Percentiles rank a stretch among this genome's conserved stretches.
These are phyloP conservation scores for Scrobipalpa atriplicella DNA, from an alignment of 2,888 invertebrate species.

Conservation along the genomic window DNA sequence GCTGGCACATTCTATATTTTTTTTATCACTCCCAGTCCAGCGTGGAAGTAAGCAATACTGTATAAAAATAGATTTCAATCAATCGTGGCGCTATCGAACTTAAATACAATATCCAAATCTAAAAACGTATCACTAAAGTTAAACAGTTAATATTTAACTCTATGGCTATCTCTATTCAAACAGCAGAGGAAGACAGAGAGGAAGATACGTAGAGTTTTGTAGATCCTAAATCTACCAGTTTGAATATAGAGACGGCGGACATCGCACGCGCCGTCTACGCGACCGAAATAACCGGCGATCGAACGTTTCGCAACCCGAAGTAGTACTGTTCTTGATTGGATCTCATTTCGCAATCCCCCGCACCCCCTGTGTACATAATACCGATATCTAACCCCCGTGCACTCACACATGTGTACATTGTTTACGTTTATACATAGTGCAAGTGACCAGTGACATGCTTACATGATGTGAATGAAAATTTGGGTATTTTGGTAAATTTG, in stretches of 20 bases:
- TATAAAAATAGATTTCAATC: background rate
- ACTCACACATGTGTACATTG: conserved; percentile 33
- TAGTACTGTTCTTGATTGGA: conserved; percentile 36
- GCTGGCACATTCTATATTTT: too few relatives aligned
- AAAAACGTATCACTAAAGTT: conserved; percentile 4
- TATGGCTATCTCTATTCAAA: conserved; percentile 7
- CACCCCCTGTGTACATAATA: conserved; percentile 52
- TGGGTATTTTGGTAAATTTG: conserved; percentile 12
- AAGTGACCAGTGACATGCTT: conserved; percentile 16
- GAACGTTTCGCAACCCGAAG: conserved; percentile 61
- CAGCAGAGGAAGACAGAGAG: conserved; percentile 4
- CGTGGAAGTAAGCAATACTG: too few relatives aligned
- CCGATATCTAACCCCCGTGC: conserved; percentile 36
- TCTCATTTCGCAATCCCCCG: conserved; percentile 48
- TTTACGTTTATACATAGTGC: conserved; percentile 28
- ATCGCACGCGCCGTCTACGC: conserved; percentile 48
- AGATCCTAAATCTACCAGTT: conserved; percentile 39
- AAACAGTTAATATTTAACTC: background rate
- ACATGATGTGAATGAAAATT: conserved; percentile 19
- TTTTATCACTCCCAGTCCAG: too few relatives aligned
- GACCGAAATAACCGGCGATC: conserved; percentile 42
- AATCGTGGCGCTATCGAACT: conserved; percentile 25
- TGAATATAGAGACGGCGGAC: conserved; percentile 46
- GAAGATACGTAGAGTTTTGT: background rate
- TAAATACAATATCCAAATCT: conserved; percentile 15